These are phyloP conservation scores for Ips typographus DNA, from an alignment of 1,140 invertebrate species.

Conservation along the genomic window DNA sequence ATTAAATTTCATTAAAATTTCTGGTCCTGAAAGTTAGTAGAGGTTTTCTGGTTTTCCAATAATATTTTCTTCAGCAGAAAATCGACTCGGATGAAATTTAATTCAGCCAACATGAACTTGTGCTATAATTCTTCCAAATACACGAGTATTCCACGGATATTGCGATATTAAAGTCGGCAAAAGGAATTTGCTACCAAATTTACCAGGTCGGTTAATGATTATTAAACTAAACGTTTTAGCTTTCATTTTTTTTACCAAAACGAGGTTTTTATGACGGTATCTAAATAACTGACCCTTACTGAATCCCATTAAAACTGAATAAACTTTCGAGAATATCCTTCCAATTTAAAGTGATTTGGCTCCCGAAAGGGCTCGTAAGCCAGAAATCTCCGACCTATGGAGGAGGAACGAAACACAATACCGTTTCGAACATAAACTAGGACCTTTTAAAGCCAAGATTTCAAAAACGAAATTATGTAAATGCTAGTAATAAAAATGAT, in stretches of 20 bases:
- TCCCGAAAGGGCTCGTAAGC: background rate
- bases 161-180: background rate
- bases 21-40: background rate
- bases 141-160: conserved; percentile 1
- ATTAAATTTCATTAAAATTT: background rate
- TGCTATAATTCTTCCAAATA: background rate
- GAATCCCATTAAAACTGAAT: background rate
- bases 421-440: background rate
- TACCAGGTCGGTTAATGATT: background rate
- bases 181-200: background rate
- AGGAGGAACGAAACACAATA: background rate
- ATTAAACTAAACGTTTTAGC: background rate
- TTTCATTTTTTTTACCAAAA: background rate
- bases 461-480: conserved; percentile 1
- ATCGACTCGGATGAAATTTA: background rate
- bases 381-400: background rate
- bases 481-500: background rate
- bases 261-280: background rate
- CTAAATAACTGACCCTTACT: too few species aligned
- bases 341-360: background rate
- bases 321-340: background rate
- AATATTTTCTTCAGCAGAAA: background rate
- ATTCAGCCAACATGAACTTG: conserved; percentile 3
- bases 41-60: background rate
- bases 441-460: background rate